Evolutionary conservation across 2,113 vertebrate genomes (phyloP).

Genomic region (Hypomesus transpacificus): DNA sequence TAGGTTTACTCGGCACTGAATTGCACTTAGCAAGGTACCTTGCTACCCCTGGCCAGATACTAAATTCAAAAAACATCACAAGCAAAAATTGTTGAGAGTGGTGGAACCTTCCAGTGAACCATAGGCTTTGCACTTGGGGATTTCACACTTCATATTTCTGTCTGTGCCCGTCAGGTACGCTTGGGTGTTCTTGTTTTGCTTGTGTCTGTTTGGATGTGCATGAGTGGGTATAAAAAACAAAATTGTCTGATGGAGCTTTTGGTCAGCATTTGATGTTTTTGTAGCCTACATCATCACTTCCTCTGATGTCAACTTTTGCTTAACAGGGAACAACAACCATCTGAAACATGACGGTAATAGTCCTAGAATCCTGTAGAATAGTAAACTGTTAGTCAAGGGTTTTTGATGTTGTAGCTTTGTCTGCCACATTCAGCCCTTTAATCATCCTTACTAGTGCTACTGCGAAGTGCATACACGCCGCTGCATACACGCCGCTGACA

Average conservation of each 20-base stretch:
- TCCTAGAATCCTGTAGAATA: neutral
- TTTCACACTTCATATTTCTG: no score
- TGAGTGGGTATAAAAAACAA: neutral
- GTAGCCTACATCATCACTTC: neutral
- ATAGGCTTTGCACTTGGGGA: no score
- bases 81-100: no score
- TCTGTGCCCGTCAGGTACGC: no score
- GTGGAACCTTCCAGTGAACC: no score
- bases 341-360: conserved; percentile 10
- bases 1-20: no score
- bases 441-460: neutral
- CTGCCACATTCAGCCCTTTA: neutral
- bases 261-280: neutral
- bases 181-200: no score
- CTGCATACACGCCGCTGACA: neutral
- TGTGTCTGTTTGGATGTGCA: no score
- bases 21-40: no score
- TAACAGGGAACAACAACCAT: neutral
- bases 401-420: neutral
- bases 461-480: neutral
- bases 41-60: no score
- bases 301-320: neutral
- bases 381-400: neutral
- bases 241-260: neutral
- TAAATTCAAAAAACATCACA: no score